Percentiles rank a stretch among this genome's conserved stretches.
These are phyloP conservation scores for Alloscopus bannaensis DNA, from an alignment of 2,888 invertebrate genomes.

Conservation along the genomic window DNA sequence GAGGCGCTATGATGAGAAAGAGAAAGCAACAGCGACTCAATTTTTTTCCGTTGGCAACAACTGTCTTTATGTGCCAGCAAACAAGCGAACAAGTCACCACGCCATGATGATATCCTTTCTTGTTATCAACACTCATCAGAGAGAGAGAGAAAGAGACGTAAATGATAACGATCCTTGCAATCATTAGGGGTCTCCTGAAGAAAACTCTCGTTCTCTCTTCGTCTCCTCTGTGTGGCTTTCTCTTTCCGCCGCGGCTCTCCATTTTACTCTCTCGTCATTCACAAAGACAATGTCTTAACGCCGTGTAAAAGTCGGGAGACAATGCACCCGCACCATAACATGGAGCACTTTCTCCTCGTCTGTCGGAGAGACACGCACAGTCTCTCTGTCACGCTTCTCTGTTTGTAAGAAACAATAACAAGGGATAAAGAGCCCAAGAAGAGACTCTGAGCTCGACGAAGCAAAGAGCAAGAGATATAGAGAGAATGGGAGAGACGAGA, in stretches of 20 bases:
- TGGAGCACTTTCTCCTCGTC: constrained; percentile 7
- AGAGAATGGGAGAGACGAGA: constrained; percentile 53
- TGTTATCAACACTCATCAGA: constrained; percentile 34
- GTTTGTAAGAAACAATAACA: constrained; percentile 32
- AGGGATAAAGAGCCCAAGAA: constrained; percentile 20
- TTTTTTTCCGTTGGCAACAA: too few relatives aligned
- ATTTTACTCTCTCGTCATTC: not conserved
- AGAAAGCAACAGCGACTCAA: too few relatives aligned
- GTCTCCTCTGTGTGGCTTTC: not conserved
- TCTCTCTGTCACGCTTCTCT: too few relatives aligned
- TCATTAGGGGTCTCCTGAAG: constrained; percentile 54
- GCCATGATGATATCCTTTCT: too few relatives aligned
- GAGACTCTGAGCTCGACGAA: constrained; percentile 6
- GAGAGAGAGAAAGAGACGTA: too few relatives aligned
- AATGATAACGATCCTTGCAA: constrained; percentile 59
- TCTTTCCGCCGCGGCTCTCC: not conserved
- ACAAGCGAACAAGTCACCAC: constrained; percentile 16
- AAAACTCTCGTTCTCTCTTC: too few relatives aligned
- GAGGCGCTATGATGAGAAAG: too few relatives aligned
- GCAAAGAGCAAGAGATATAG: too few relatives aligned
- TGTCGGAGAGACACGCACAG: not conserved
- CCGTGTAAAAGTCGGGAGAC: too few relatives aligned
- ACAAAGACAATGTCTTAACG: too few relatives aligned
- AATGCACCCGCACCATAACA: not conserved
- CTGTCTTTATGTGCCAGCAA: not conserved